These are phyloP conservation scores for Diadegma fenestrale DNA, from an alignment of 2,888 invertebrate species.

Conservation along the genomic window DNA sequence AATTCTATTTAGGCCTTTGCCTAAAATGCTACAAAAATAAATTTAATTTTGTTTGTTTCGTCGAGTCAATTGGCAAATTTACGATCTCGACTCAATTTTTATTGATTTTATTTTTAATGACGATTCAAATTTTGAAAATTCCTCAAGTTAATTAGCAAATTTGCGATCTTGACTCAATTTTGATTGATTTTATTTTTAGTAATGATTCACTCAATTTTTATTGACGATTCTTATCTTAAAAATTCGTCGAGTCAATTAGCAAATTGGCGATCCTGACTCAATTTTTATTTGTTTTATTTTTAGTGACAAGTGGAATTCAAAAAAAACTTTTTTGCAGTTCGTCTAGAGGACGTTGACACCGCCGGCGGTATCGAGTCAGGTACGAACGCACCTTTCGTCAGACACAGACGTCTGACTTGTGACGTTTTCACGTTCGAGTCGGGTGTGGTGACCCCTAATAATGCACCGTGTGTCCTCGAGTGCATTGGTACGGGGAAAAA, in stretches of 20 bases:
- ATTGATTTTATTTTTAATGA: too few species aligned
- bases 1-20: not conserved
- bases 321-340: conserved; percentile 16
- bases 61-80: not conserved
- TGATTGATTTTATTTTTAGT: too few species aligned
- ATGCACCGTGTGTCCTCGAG: conserved; percentile 72
- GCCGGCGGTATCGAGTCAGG: conserved; percentile 1
- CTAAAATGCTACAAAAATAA: not conserved
- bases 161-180: too few species aligned
- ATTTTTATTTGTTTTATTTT: too few species aligned
- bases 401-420: conserved; percentile 70
- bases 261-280: not conserved
- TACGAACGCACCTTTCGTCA: not conserved
- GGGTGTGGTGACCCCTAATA: conserved; percentile 68
- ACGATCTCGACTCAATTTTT: too few species aligned
- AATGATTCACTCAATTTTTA: too few species aligned
- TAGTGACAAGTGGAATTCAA: not conserved
- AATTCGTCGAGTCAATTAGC: not conserved
- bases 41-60: not conserved
- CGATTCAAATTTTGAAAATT: not conserved
- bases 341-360: conserved; percentile 35
- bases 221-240: too few species aligned
- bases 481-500: conserved; percentile 70
- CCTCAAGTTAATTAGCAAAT: not conserved
- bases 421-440: conserved; percentile 73